These are phyloP conservation scores for Bryconaethiops microstoma DNA, from an alignment of 2,797 vertebrate species.

Conservation along the genomic window DNA sequence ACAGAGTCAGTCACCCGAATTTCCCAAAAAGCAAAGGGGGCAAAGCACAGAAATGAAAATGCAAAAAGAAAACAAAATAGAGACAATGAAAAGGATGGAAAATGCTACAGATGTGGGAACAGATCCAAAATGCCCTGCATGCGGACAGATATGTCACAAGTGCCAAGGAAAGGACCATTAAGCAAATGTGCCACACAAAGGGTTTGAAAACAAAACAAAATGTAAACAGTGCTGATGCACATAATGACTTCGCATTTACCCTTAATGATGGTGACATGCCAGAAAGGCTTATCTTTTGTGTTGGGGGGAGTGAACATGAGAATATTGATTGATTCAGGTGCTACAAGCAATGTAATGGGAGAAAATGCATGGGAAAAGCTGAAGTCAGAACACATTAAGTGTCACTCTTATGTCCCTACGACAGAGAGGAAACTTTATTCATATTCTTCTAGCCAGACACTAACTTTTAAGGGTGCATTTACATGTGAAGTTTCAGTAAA, in stretches of 20 bases:
- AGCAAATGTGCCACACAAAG: conserved; percentile 17
- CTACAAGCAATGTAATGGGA: conserved; percentile 42
- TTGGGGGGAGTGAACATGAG: conserved; percentile 12
- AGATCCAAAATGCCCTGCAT: conserved; percentile 34
- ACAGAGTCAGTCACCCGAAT: not conserved
- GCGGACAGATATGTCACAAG: conserved; percentile 34
- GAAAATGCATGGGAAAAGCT: conserved; percentile 29
- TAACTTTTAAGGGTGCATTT: conserved; percentile 40
- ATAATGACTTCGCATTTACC: conserved; percentile 16
- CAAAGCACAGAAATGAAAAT: not conserved
- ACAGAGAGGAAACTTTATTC: conserved; percentile 28
- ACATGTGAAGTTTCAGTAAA: conserved; percentile 31
- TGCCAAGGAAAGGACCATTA: conserved; percentile 29
- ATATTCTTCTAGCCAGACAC: conserved; percentile 27
- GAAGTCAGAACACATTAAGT: conserved; percentile 23
- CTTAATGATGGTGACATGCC: conserved; percentile 22
- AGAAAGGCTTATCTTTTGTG: conserved; percentile 38
- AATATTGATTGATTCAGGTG: conserved; percentile 30
- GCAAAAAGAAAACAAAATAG: conserved; percentile 1
- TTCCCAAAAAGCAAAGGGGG: not conserved
- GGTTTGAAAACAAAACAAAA: conserved; percentile 8
- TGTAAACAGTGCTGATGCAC: conserved; percentile 10
- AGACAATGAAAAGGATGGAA: conserved; percentile 10
- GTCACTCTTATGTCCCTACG: conserved; percentile 18
- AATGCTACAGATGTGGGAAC: conserved; percentile 36